Percentiles rank a stretch among this genome's conserved stretches.
Conservation (phyloP, 2,888 invertebrate genomes). For the Andrena minutula region DNA sequence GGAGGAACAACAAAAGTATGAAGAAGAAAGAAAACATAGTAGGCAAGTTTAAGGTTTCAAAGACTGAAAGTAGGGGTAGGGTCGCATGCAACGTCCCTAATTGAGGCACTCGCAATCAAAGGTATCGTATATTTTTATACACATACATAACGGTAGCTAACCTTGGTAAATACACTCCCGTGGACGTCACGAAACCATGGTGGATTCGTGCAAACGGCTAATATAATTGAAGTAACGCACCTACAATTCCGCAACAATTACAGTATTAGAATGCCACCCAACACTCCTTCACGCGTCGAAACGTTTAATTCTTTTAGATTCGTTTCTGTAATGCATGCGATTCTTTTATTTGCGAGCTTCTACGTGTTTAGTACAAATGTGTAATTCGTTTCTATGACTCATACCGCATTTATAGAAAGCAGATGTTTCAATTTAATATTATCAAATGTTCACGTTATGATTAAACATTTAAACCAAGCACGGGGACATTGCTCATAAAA, state of each 20-base stretch:
- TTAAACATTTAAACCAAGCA: too few species aligned
- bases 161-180: slow-evolving; percentile 73
- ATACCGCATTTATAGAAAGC: background rate
- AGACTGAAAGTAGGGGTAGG: slow-evolving; percentile 61
- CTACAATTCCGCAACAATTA: slow-evolving; percentile 10
- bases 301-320: slow-evolving; percentile 2
- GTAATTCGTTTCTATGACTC: background rate
- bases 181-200: slow-evolving; percentile 48
- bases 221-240: slow-evolving; percentile 58
- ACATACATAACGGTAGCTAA: slow-evolving; percentile 62
- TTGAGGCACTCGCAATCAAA: slow-evolving; percentile 50
- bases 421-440: background rate
- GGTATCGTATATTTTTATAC: slow-evolving; percentile 66
- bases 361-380: background rate
- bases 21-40: slow-evolving; percentile 20
- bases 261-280: background rate
- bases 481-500: too few species aligned
- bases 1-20: background rate
- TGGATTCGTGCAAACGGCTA: slow-evolving; percentile 61
- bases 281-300: background rate
- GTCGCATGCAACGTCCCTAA: slow-evolving; percentile 75
- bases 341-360: background rate
- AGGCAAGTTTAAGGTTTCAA: slow-evolving; percentile 43
- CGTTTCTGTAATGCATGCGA: background rate
- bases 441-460: background rate